Evolutionary conservation across 1,140 invertebrate species (phyloP).

Genomic region (Diabrotica virgifera): DNA sequence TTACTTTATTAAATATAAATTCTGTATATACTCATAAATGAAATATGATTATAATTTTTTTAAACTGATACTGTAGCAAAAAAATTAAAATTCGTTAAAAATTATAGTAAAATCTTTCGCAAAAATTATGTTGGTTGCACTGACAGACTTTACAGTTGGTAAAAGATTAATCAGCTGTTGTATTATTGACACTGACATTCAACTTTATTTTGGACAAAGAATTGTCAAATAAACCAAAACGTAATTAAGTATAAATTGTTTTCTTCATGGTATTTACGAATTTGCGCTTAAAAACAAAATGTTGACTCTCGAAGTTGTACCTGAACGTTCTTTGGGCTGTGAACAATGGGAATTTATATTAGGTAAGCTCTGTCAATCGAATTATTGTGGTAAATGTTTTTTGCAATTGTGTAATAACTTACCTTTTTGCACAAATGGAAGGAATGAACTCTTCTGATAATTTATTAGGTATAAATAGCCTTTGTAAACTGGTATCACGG

Average conservation of each 20-base stretch:
- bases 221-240: constrained; percentile 17
- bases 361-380: constrained; percentile 63
- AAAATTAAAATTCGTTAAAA: no score
- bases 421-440: background rate
- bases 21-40: no score
- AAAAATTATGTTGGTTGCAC: background rate
- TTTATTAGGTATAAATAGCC: no score
- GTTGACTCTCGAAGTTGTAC: constrained; percentile 94
- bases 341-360: constrained; percentile 97
- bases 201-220: constrained; percentile 23
- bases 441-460: no score
- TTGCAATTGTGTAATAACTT: background rate
- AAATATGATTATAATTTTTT: no score
- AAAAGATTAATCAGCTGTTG: background rate
- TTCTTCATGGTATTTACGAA: constrained; percentile 3
- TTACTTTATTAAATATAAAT: no score
- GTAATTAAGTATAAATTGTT: constrained; percentile 5
- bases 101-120: no score
- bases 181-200: background rate
- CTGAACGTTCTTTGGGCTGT: constrained; percentile 91
- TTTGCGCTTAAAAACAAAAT: constrained; percentile 54
- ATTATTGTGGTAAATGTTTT: constrained; percentile 2
- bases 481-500: no score
- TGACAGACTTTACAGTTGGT: background rate
- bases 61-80: no score